phyloP scores from a whole-genome alignment of 1,140 invertebrate species.

The Octopus sinensis region DNA sequence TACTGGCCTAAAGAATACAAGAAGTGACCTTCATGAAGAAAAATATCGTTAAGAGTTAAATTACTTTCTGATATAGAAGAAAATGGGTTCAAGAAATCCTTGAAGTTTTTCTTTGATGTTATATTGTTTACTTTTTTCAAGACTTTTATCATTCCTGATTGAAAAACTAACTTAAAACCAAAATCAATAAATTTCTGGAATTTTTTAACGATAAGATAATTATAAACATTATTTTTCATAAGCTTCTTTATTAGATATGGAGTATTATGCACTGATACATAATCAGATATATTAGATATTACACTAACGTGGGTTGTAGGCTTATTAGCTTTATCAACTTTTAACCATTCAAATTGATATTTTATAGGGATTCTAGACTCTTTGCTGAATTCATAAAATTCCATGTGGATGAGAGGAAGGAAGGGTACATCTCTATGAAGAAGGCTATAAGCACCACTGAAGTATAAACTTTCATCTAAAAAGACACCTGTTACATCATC shows the following conservation, averaged over 20 bases:
- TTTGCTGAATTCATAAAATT: constrained; percentile 45
- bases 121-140: constrained; percentile 23
- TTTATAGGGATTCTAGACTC: constrained; percentile 14
- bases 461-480: constrained; percentile 40
- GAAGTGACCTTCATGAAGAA: background rate
- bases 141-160: constrained; percentile 30
- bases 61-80: background rate
- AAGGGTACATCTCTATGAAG: constrained; percentile 45
- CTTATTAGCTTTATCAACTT: background rate
- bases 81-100: background rate
- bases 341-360: background rate
- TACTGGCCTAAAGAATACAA: background rate
- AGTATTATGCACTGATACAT: constrained; percentile 37
- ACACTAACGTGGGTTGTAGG: constrained; percentile 23
- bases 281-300: constrained; percentile 41
- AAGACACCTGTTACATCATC: constrained; percentile 48
- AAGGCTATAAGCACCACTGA: constrained; percentile 42
- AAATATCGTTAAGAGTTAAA: background rate
- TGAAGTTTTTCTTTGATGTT: background rate
- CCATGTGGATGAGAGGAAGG: constrained; percentile 39
- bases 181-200: constrained; percentile 30
- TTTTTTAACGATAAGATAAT: constrained; percentile 42
- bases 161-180: constrained; percentile 40
- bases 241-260: constrained; percentile 40
- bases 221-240: constrained; percentile 41